phyloP scores from a whole-genome alignment of 2,797 vertebrate genomes.

The Chelon auratus region DNA sequence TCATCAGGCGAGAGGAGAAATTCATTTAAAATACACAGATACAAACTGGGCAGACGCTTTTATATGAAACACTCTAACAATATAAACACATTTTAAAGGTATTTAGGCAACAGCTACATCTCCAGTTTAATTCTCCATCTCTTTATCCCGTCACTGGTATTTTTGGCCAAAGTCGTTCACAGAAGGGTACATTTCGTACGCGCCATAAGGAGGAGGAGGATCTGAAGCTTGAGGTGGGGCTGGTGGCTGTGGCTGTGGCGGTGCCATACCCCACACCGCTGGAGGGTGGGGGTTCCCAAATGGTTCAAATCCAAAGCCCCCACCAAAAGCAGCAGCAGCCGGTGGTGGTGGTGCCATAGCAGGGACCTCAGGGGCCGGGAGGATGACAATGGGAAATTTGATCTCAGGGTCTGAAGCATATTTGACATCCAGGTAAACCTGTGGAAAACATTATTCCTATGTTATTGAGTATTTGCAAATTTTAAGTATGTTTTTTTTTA shows the following conservation, averaged over 20 bases:
- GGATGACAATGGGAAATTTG: conserved; percentile 78
- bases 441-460: conserved; percentile 19
- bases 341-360: conserved; percentile 20
- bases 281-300: conserved; percentile 42
- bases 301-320: conserved; percentile 40
- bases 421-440: conserved; percentile 83
- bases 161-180: conserved; percentile 27
- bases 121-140: too few species aligned
- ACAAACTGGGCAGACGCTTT: background rate
- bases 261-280: conserved; percentile 19
- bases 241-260: conserved; percentile 13
- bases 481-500: too few species aligned
- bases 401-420: conserved; percentile 79
- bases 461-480: background rate
- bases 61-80: too few species aligned
- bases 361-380: conserved; percentile 36
- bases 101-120: too few species aligned
- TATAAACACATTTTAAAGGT: too few species aligned
- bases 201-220: conserved; percentile 65
- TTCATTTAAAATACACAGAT: background rate
- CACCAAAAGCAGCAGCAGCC: conserved; percentile 5
- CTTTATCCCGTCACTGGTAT: background rate
- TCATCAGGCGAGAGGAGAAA: too few species aligned
- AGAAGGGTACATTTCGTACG: conserved; percentile 57
- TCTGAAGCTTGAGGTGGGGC: conserved; percentile 6